Percentiles rank a stretch among this genome's conserved stretches.
These are phyloP conservation scores for Crotalus viridis DNA, from an alignment of 2,113 vertebrate species.

Conservation along the genomic window DNA sequence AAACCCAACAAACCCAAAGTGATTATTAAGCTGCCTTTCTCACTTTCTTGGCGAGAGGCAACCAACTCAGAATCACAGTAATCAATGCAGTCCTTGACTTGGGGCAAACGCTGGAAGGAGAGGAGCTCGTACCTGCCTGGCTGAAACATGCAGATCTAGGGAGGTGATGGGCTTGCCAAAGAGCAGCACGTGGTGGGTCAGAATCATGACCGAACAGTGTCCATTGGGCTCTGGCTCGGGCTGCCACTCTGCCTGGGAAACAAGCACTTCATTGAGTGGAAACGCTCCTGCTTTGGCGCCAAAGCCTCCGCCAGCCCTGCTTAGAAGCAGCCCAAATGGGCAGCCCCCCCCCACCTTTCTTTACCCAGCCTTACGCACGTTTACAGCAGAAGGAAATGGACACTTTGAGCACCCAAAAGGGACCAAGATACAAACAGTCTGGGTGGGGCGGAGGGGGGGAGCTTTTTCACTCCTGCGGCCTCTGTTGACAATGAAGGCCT, in stretches of 20 bases:
- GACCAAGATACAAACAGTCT: background rate
- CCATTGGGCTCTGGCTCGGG: constrained; percentile 70
- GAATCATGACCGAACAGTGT: constrained; percentile 77
- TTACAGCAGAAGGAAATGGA: background rate
- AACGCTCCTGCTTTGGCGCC: fast-evolving
- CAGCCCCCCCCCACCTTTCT: background rate
- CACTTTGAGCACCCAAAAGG: background rate
- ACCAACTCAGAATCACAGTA: background rate
- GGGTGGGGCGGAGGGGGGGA: too few species aligned
- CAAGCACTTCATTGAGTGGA: fast-evolving
- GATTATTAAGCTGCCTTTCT: background rate
- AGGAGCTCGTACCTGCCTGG: constrained; percentile 71
- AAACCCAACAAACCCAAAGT: background rate
- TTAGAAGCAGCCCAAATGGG: background rate
- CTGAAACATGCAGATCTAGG: constrained; percentile 73
- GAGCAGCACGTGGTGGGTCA: constrained; percentile 70
- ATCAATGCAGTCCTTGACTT: background rate
- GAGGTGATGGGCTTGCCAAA: constrained; percentile 70
- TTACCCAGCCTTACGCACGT: background rate
- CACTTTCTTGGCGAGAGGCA: too few species aligned
- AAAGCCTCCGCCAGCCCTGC: background rate
- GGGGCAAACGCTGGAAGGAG: background rate
- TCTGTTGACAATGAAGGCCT: background rate
- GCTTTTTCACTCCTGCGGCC: background rate
- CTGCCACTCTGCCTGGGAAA: constrained; percentile 72